These are phyloP conservation scores for Pollenia griseotomentosa DNA, from an alignment of 2,888 invertebrate genomes.

Conservation along the genomic window DNA sequence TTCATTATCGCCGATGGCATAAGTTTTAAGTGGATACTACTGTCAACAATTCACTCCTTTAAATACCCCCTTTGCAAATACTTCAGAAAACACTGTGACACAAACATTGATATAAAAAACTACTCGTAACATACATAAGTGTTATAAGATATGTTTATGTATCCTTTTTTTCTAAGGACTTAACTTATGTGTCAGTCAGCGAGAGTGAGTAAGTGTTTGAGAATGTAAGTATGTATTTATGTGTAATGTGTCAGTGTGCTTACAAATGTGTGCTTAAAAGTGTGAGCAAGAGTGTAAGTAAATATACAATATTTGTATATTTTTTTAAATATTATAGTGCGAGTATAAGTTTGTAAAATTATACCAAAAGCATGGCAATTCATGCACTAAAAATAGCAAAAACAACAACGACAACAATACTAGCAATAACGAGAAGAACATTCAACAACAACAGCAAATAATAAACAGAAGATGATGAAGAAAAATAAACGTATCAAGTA, in stretches of 20 bases:
- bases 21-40: too few relatives aligned
- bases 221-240: background rate
- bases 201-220: constrained; percentile 17
- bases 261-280: constrained; percentile 28
- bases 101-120: background rate
- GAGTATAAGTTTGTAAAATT: constrained; percentile 61
- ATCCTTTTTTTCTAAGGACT: constrained; percentile 61
- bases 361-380: constrained; percentile 70
- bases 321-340: constrained; percentile 4
- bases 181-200: constrained; percentile 56
- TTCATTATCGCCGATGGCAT: too few relatives aligned
- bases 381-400: constrained; percentile 57
- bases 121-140: constrained; percentile 38
- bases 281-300: constrained; percentile 52
- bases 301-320: constrained; percentile 59
- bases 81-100: background rate
- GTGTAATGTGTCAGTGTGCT: background rate
- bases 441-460: constrained; percentile 29
- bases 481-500: constrained; percentile 60
- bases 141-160: constrained; percentile 61
- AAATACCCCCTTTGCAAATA: background rate
- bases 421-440: constrained; percentile 37
- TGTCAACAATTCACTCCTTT: background rate
- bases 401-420: constrained; percentile 20
- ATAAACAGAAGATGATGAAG: constrained; percentile 51